Percentiles rank a stretch among this genome's conserved stretches.
Evolutionary conservation across 2,888 invertebrate species (phyloP).

Genomic region (Drosophila koepferae): DNA sequence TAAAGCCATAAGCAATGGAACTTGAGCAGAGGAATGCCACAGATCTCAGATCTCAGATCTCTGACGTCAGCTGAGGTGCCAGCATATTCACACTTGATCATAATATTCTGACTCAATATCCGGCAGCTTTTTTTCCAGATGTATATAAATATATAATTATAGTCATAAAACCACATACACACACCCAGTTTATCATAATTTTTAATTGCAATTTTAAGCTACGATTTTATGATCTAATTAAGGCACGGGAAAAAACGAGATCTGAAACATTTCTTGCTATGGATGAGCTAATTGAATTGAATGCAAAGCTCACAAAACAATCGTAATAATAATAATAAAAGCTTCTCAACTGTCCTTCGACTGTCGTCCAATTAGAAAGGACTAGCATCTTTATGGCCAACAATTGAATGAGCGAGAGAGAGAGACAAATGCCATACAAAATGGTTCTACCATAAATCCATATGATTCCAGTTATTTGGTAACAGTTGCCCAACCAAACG

Average conservation of each 20-base stretch:
- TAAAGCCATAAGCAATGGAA: conserved; percentile 38
- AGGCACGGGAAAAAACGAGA: conserved; percentile 23
- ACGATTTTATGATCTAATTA: conserved; percentile 48
- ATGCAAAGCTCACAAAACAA: conserved; percentile 8
- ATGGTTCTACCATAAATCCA: conserved; percentile 60
- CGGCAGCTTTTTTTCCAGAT: conserved; percentile 27
- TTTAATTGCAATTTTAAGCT: conserved; percentile 14
- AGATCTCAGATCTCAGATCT: conserved; percentile 7
- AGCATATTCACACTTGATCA: conserved; percentile 42
- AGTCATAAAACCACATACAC: conserved; percentile 14
- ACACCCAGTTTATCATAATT: conserved; percentile 21
- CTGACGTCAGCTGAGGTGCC: conserved; percentile 42
- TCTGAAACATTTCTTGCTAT: conserved; percentile 1
- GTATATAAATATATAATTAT: conserved; percentile 3
- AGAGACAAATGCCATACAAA: neutral
- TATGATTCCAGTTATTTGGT: conserved; percentile 60
- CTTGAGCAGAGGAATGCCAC: conserved; percentile 23
- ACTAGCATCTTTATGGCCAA: conserved; percentile 40
- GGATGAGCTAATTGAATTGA: conserved; percentile 36
- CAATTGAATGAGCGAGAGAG: neutral
- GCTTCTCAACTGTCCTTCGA: conserved; percentile 46
- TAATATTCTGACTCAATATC: conserved; percentile 47
- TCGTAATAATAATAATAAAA: conserved; percentile 16
- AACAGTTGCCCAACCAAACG: conserved; percentile 61
- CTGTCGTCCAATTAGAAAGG: conserved; percentile 58